phyloP scores from a whole-genome alignment of 1,140 invertebrate species.

The Parapsyche elsis region DNA sequence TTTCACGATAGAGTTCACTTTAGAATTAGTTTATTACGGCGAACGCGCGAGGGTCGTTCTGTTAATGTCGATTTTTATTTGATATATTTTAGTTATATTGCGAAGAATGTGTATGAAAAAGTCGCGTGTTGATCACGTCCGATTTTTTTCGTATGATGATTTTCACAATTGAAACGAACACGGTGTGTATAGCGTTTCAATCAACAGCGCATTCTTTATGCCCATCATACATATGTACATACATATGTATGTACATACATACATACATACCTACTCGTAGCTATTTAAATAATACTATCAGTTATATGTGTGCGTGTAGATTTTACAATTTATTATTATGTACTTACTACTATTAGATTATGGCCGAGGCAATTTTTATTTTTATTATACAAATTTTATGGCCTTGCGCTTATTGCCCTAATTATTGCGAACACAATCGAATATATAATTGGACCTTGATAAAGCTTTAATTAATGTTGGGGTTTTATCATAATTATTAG shows the following conservation, averaged over 20 bases:
- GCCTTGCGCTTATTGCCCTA: constrained; percentile 27
- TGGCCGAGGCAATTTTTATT: neutral
- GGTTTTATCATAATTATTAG: constrained; percentile 28
- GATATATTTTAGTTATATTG: too few relatives aligned
- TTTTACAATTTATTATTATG: constrained; percentile 19
- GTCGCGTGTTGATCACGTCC: too few relatives aligned
- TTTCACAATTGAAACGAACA: too few relatives aligned
- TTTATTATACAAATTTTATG: constrained; percentile 29
- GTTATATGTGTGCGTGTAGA: neutral
- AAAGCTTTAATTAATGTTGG: constrained; percentile 28
- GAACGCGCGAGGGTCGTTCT: too few relatives aligned
- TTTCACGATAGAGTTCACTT: too few relatives aligned
- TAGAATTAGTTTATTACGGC: too few relatives aligned
- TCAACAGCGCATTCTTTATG: neutral
- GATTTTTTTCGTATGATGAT: too few relatives aligned
- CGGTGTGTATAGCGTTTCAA: too few relatives aligned
- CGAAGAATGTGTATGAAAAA: too few relatives aligned
- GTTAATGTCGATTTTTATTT: too few relatives aligned
- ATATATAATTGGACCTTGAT: constrained; percentile 23
- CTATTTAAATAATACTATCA: neutral
- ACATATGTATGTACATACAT: neutral
- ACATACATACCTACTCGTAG: neutral
- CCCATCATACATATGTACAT: neutral
- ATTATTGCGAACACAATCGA: constrained; percentile 26
- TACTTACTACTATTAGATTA: constrained; percentile 13